Conservation (phyloP, 2,113 vertebrate species). For the Leptobrachium ailaonicum region DNA sequence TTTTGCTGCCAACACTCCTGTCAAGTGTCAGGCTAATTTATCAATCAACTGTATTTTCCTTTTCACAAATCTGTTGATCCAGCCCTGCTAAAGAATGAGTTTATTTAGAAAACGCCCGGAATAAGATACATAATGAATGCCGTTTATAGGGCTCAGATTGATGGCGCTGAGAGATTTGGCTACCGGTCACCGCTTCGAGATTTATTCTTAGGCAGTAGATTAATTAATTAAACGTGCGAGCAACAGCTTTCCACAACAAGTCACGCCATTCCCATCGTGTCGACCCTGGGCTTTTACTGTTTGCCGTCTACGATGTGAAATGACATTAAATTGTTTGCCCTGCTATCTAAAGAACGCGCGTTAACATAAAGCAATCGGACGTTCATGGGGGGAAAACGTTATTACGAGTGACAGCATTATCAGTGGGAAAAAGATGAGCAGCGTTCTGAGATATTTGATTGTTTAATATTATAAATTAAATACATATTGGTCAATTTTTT, state of each 20-base stretch:
- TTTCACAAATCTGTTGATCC: conserved; percentile 41
- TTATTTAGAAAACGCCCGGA: conserved; percentile 35
- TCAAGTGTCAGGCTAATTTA: conserved; percentile 41
- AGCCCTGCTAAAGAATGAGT: conserved; percentile 28
- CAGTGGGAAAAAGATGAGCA: conserved; percentile 25
- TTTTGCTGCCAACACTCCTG: conserved; percentile 40
- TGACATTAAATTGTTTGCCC: conserved; percentile 46
- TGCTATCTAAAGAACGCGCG: conserved; percentile 41
- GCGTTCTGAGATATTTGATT: conserved; percentile 12
- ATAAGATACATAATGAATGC: conserved; percentile 36
- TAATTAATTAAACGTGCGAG: conserved; percentile 26
- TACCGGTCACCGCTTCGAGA: conserved; percentile 8
- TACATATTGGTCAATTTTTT: no score
- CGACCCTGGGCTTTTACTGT: neutral
- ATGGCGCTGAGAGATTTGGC: conserved; percentile 20
- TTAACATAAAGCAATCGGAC: conserved; percentile 32
- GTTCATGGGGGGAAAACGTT: conserved; percentile 17
- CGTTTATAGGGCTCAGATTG: conserved; percentile 31
- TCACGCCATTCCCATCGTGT: neutral
- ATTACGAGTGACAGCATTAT: conserved; percentile 33
- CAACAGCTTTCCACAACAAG: neutral
- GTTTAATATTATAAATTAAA: conserved; percentile 7
- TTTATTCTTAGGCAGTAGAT: conserved; percentile 9
- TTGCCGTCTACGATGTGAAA: conserved; percentile 2
- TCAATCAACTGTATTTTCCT: conserved; percentile 38